These are phyloP conservation scores for Thereva unica DNA, from an alignment of 2,888 invertebrate species.

Conservation along the genomic window DNA sequence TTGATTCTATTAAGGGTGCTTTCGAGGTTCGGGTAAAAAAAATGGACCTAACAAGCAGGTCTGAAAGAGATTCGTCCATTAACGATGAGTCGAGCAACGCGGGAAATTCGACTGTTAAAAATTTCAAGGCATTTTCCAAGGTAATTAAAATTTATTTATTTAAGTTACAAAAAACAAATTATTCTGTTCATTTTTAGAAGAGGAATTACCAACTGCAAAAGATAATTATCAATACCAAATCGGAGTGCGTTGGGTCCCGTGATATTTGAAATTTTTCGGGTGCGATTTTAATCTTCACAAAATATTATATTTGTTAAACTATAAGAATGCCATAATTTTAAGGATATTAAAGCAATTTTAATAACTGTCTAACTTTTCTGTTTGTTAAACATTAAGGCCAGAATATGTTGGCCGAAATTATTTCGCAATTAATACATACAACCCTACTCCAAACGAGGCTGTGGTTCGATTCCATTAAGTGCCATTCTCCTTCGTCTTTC, in stretches of 20 bases:
- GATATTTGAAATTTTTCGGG: too few species aligned
- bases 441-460: too few species aligned
- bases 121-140: constrained; percentile 55
- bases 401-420: too few species aligned
- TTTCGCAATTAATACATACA: too few species aligned
- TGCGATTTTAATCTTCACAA: too few species aligned
- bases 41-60: constrained; percentile 43
- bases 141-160: constrained; percentile 44
- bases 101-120: constrained; percentile 44
- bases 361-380: too few species aligned
- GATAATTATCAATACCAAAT: constrained; percentile 44
- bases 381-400: too few species aligned
- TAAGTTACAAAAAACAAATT: constrained; percentile 1
- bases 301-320: too few species aligned
- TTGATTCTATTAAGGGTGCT: constrained; percentile 48
- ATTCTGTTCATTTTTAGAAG: constrained; percentile 45
- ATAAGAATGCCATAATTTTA: too few species aligned
- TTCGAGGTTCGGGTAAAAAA: constrained; percentile 49
- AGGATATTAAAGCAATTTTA: too few species aligned
- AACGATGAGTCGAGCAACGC: constrained; percentile 10
- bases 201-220: constrained; percentile 47
- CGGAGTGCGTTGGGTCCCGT: not conserved
- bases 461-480: too few species aligned
- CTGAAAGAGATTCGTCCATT: constrained; percentile 29
- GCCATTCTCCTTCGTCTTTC: too few species aligned